These are phyloP conservation scores for Anolis carolinensis DNA, from an alignment of 2,113 vertebrate genomes.

Conservation along the genomic window DNA sequence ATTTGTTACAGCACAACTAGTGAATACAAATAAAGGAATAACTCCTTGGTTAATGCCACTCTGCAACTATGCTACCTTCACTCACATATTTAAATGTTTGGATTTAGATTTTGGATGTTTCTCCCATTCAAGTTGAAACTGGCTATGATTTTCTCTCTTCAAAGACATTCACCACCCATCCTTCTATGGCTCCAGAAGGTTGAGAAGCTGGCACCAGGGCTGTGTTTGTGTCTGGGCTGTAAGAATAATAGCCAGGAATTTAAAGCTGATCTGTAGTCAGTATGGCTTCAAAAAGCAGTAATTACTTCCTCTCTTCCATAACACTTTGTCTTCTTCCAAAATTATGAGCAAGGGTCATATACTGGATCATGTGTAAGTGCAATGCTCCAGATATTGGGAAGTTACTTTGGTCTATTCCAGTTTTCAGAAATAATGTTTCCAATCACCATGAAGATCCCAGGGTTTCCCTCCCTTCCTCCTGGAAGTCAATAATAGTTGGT, in stretches of 20 bases:
- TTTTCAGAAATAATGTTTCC: no score
- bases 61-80: slow-evolving; percentile 5
- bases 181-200: slow-evolving; percentile 56
- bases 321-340: background rate
- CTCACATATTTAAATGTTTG: slow-evolving; percentile 57
- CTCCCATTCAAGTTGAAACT: slow-evolving; percentile 70
- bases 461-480: no score
- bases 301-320: background rate
- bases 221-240: slow-evolving; percentile 45
- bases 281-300: background rate
- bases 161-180: slow-evolving; percentile 65
- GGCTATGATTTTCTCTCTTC: slow-evolving; percentile 66
- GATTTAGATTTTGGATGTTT: slow-evolving; percentile 66
- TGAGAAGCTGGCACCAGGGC: slow-evolving; percentile 61
- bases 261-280: background rate
- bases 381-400: background rate
- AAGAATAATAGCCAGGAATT: slow-evolving; percentile 62
- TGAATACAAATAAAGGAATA: background rate
- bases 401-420: no score
- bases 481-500: no score
- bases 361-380: background rate
- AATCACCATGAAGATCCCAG: no score
- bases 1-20: background rate
- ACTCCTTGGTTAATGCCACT: background rate
- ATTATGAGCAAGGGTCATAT: background rate